These are phyloP conservation scores for Sinotaia quadrata DNA, from an alignment of 2,888 invertebrate genomes.

Conservation along the genomic window DNA sequence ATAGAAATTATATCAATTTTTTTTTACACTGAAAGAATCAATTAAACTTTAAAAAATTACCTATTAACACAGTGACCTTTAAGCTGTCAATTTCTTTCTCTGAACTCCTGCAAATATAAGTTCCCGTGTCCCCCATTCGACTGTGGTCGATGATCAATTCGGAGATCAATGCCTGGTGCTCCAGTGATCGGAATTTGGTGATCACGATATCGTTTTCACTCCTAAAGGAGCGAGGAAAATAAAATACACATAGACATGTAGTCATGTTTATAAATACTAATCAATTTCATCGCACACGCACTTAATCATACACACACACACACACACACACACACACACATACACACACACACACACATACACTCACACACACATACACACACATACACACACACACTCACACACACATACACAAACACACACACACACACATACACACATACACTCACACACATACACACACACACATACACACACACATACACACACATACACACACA, in stretches of 20 bases:
- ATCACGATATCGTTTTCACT: constrained; percentile 31
- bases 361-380: too few species aligned
- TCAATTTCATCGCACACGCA: too few species aligned
- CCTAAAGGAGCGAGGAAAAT: background rate
- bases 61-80: constrained; percentile 45
- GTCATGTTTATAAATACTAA: background rate
- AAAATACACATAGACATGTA: background rate
- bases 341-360: too few species aligned
- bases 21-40: background rate
- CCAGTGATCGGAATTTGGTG: constrained; percentile 36
- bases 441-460: too few species aligned
- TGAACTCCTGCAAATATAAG: constrained; percentile 47
- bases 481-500: background rate
- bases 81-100: constrained; percentile 42
- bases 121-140: constrained; percentile 37
- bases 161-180: constrained; percentile 41
- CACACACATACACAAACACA: too few species aligned
- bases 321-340: constrained; percentile 10
- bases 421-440: too few species aligned
- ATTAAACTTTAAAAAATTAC: constrained; percentile 30
- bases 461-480: background rate
- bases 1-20: background rate
- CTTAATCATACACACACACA: too few species aligned
- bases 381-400: constrained; percentile 11
- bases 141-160: constrained; percentile 42